These are phyloP conservation scores for Achatina immaculata DNA, from an alignment of 1,140 invertebrate genomes.

Conservation along the genomic window DNA sequence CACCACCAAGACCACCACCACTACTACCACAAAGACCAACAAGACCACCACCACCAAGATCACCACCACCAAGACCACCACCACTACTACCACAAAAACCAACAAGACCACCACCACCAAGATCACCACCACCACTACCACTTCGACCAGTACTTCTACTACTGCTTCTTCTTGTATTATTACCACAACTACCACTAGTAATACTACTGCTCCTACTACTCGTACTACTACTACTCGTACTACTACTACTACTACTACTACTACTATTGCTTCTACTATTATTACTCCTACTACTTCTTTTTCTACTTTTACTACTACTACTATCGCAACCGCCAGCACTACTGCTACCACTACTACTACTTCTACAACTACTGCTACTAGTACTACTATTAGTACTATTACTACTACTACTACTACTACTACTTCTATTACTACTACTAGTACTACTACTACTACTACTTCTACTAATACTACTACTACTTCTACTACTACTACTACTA, in stretches of 20 bases:
- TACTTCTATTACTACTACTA: neutral
- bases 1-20: neutral
- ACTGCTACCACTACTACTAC: neutral
- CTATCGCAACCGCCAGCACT: neutral
- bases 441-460: neutral
- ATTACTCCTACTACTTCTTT: neutral
- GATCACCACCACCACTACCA: neutral
- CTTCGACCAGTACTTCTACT: neutral
- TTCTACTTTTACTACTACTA: neutral
- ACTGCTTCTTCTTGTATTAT: neutral
- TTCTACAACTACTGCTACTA: neutral
- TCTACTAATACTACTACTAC: neutral
- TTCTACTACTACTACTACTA: neutral
- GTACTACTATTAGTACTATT: neutral
- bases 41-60: neutral
- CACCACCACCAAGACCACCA: neutral
- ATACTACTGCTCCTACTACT: neutral
- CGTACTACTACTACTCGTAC: neutral
- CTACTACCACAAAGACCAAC: neutral
- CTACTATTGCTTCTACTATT: neutral
- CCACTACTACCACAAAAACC: neutral
- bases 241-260: neutral
- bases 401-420: neutral
- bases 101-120: neutral
- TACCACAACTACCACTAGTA: neutral